Percentiles rank a stretch among this genome's conserved stretches.
Conservation (phyloP, 1,140 invertebrate species). For the Colletes gigas region DNA sequence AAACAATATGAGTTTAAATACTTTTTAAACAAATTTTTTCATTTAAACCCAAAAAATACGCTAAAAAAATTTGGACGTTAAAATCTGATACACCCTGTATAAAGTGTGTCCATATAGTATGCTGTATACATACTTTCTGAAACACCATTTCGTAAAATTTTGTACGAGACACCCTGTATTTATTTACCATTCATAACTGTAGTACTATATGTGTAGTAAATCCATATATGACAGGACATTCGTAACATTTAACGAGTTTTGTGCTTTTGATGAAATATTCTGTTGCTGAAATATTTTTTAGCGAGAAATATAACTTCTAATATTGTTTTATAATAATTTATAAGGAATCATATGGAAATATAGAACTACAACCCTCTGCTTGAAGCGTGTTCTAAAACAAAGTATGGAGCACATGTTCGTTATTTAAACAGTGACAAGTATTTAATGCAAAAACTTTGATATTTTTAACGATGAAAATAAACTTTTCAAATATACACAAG, state of each 20-base stretch:
- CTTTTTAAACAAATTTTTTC: no score
- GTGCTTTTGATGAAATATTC: background rate
- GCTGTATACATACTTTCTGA: background rate
- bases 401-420: background rate
- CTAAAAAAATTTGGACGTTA: no score
- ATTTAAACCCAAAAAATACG: no score
- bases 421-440: conserved; percentile 1
- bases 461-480: background rate
- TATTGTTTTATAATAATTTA: conserved; percentile 34
- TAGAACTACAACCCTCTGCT: background rate
- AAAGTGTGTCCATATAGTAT: background rate
- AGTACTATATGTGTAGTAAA: background rate
- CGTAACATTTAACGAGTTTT: background rate
- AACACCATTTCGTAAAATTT: background rate
- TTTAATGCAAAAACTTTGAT: background rate
- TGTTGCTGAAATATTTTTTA: background rate
- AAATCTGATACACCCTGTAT: background rate
- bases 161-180: background rate
- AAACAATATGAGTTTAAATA: no score
- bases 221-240: background rate
- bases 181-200: background rate
- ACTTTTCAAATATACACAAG: background rate
- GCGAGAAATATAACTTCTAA: background rate
- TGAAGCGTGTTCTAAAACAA: background rate
- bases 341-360: no score